Evolutionary conservation across 2,113 vertebrate genomes (phyloP).

Genomic region (Neogale vison): DNA sequence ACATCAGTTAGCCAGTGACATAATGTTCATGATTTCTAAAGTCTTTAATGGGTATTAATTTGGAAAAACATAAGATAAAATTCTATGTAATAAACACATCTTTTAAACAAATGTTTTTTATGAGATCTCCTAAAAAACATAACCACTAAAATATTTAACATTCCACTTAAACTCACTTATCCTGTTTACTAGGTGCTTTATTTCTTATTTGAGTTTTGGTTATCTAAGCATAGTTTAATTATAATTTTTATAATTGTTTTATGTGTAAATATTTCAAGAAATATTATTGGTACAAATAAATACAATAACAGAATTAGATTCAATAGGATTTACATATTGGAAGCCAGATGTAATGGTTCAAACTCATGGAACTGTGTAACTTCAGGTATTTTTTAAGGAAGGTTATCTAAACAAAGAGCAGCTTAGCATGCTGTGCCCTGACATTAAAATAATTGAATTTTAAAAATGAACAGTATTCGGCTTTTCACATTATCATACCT

Average conservation of each 20-base stretch:
- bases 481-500: neutral
- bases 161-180: neutral
- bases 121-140: neutral
- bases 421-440: neutral
- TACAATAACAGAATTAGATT: neutral
- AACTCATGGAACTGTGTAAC: neutral
- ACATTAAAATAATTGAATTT: neutral
- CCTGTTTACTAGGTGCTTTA: neutral
- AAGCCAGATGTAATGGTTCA: neutral
- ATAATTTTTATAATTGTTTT: neutral
- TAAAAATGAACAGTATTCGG: neutral
- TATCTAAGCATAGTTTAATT: neutral
- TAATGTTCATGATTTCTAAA: neutral
- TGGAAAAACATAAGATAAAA: neutral
- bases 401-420: neutral
- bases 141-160: neutral
- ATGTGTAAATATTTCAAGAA: neutral
- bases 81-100: neutral
- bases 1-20: neutral
- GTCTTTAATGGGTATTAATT: neutral
- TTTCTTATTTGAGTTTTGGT: neutral
- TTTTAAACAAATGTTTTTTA: conserved; percentile 24
- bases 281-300: neutral
- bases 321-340: neutral
- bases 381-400: neutral